Conservation (phyloP, 2,888 invertebrate species). For the Lithophane ornitopus region DNA sequence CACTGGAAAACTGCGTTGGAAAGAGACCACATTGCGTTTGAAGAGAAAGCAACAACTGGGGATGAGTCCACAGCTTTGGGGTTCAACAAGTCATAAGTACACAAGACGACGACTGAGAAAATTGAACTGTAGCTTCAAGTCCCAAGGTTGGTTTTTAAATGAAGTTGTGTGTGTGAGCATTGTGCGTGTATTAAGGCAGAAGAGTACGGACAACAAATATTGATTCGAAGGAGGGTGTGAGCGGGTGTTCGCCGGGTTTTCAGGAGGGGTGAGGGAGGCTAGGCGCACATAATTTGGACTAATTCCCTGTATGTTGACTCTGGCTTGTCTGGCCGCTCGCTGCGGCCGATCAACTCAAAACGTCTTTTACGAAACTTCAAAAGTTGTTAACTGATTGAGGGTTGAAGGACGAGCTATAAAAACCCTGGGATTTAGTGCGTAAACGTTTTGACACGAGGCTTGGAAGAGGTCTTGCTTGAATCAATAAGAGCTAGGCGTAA, state of each 20-base stretch:
- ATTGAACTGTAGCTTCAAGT: constrained; percentile 40
- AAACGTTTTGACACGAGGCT: constrained; percentile 35
- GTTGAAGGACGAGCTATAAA: constrained; percentile 42
- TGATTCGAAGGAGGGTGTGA: constrained; percentile 87
- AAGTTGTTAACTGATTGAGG: constrained; percentile 64
- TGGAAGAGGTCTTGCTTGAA: constrained; percentile 4
- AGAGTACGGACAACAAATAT: constrained; percentile 91
- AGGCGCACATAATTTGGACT: constrained; percentile 90
- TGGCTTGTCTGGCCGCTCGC: constrained; percentile 86
- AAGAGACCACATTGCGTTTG: constrained; percentile 87
- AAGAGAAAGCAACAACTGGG: constrained; percentile 85
- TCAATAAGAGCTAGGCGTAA: constrained; percentile 11
- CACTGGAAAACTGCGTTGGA: constrained; percentile 86
- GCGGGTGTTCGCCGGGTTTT: constrained; percentile 71
- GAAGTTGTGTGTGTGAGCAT: constrained; percentile 78
- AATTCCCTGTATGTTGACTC: constrained; percentile 89
- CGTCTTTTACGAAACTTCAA: constrained; percentile 82
- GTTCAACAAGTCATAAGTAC: constrained; percentile 69
- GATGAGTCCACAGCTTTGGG: constrained; percentile 79
- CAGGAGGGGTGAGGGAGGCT: constrained; percentile 69
- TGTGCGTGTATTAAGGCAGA: constrained; percentile 90
- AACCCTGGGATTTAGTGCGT: constrained; percentile 16
- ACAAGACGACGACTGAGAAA: constrained; percentile 24
- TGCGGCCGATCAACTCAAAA: constrained; percentile 83
- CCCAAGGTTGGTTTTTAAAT: constrained; percentile 27